Conservation (phyloP, 2,113 vertebrate genomes). For the Tor tambroides region DNA sequence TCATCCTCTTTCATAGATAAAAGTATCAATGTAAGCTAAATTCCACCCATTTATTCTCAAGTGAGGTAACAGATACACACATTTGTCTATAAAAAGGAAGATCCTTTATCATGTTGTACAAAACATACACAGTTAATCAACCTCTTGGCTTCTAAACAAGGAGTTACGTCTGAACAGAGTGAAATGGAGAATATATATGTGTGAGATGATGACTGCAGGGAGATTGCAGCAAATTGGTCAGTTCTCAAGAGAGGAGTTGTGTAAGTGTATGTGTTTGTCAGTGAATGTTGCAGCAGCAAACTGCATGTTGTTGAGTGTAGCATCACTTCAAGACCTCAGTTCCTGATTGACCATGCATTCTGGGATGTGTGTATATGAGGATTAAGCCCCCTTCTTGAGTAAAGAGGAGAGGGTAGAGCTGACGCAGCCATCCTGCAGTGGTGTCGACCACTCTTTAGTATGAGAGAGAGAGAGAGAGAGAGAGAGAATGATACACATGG, state of each 20-base stretch:
- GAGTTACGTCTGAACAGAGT: constrained; percentile 18
- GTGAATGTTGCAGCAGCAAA: constrained; percentile 14
- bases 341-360: constrained; percentile 57
- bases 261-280: background rate
- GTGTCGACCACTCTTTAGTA: constrained; percentile 18
- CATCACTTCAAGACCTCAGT: constrained; percentile 56
- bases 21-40: constrained; percentile 2
- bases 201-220: constrained; percentile 43
- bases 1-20: background rate
- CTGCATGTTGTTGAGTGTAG: constrained; percentile 46
- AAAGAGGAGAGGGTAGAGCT: constrained; percentile 34
- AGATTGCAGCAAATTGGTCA: constrained; percentile 60
- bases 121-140: background rate
- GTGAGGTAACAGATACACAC: background rate
- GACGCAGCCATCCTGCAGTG: constrained; percentile 56
- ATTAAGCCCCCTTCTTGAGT: constrained; percentile 14
- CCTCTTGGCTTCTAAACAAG: background rate
- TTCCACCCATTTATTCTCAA: background rate
- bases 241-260: constrained; percentile 13
- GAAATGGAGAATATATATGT: background rate
- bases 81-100: background rate
- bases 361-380: constrained; percentile 51
- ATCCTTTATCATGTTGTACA: background rate
- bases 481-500: constrained; percentile 56
- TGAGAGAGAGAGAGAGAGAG: constrained; percentile 53